Conservation (phyloP, 2,888 invertebrate genomes). For the Hirtodrosophila alboralis region DNA sequence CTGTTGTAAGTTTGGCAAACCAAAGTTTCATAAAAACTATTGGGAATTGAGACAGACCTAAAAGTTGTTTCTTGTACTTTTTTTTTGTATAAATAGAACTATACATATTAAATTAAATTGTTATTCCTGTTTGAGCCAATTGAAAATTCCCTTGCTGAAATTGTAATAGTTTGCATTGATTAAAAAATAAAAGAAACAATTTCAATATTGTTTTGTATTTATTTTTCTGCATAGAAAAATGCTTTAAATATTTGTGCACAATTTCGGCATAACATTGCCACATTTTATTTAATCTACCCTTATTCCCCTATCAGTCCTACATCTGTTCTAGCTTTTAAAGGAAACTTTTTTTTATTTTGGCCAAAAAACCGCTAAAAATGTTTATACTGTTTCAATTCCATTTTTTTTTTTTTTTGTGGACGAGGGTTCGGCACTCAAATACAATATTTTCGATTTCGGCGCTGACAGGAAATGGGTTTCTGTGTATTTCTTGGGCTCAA, state of each 20-base stretch:
- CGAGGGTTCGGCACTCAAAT: constrained; percentile 35
- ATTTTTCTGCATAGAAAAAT: not conserved
- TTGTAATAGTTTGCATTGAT: no score
- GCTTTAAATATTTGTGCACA: constrained; percentile 9
- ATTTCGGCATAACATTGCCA: constrained; percentile 24
- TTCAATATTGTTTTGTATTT: no score
- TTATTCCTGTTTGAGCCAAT: constrained; percentile 1
- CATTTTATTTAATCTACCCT: constrained; percentile 16
- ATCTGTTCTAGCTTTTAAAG: constrained; percentile 25
- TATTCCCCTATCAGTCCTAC: constrained; percentile 8
- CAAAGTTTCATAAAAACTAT: no score
- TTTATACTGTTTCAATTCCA: constrained; percentile 50
- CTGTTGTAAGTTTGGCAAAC: constrained; percentile 9
- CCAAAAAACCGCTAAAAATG: constrained; percentile 54
- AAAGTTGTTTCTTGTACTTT: constrained; percentile 10
- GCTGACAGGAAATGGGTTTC: constrained; percentile 60
- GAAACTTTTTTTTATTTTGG: constrained; percentile 24
- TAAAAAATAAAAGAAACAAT: no score
- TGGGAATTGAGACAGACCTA: constrained; percentile 1
- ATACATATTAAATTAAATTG: constrained; percentile 4
- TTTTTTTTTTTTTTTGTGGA: constrained; percentile 13
- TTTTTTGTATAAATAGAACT: constrained; percentile 4
- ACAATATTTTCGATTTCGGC: constrained; percentile 74
- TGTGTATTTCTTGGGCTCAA: constrained; percentile 13
- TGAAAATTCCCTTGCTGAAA: not conserved